Evolutionary conservation across 2,888 invertebrate species (phyloP).

Genomic region (Parelbella ahira): DNA sequence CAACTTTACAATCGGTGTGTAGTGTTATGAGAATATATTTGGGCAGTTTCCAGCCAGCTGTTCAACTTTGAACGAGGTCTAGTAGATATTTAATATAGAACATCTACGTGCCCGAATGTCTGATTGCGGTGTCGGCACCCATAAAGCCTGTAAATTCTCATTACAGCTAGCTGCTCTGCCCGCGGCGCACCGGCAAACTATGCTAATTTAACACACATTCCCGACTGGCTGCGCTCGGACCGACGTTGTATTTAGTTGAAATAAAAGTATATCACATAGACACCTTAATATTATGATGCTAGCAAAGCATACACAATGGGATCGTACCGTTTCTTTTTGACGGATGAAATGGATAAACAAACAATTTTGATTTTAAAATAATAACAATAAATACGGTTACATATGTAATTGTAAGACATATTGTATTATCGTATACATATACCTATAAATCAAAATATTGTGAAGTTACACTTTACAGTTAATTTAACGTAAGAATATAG

Average conservation of each 20-base stretch:
- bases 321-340: no score
- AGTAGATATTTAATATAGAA: constrained; percentile 32
- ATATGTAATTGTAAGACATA: no score
- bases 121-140: constrained; percentile 35
- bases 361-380: no score
- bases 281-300: no score
- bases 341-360: no score
- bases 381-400: no score
- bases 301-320: no score
- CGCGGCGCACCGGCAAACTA: constrained; percentile 53
- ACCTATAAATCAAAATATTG: no score
- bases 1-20: neutral
- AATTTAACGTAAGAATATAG: no score
- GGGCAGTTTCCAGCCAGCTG: constrained; percentile 13
- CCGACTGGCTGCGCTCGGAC: constrained; percentile 19
- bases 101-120: constrained; percentile 40
- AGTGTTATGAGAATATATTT: constrained; percentile 19
- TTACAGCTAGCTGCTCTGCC: constrained; percentile 40
- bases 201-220: constrained; percentile 57
- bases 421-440: no score
- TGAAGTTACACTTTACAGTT: no score
- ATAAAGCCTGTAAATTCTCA: constrained; percentile 56
- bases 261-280: neutral
- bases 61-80: constrained; percentile 9
- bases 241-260: neutral